Evolutionary conservation across 1,140 invertebrate genomes (phyloP).

Genomic region (Hirudo medicinalis): DNA sequence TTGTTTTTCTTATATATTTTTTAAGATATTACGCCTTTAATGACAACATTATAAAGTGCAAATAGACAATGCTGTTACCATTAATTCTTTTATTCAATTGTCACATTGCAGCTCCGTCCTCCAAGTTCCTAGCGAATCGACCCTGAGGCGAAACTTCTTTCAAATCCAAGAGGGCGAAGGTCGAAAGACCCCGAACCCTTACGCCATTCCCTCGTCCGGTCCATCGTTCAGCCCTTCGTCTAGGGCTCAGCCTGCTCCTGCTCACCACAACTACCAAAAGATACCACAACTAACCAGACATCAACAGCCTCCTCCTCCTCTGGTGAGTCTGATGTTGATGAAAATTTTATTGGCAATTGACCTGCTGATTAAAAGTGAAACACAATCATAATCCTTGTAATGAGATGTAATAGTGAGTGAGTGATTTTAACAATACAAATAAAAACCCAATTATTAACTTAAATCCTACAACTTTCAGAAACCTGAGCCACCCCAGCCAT

Average conservation of each 20-base stretch:
- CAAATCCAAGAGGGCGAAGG: constrained; percentile 62
- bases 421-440: no score
- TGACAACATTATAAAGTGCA: no score
- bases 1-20: no score
- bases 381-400: no score
- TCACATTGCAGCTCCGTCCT: constrained; percentile 21
- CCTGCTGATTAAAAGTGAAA: no score
- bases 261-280: constrained; percentile 1
- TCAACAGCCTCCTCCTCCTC: not conserved
- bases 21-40: no score
- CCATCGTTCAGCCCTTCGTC: constrained; percentile 3
- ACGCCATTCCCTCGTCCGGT: constrained; percentile 6
- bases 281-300: not conserved
- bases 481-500: no score
- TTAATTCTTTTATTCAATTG: not conserved
- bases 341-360: no score
- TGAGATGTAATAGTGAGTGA: no score
- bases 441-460: no score
- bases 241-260: not conserved
- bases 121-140: constrained; percentile 39
- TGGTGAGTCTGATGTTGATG: no score
- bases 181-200: constrained; percentile 15
- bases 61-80: not conserved
- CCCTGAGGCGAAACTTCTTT: constrained; percentile 57
- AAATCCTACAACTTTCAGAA: no score